Evolutionary conservation across 2,113 vertebrate genomes (phyloP), one percentile per base, ranked within the genome.

Genomic region (Leptobrachium ailaonicum): DNA sequence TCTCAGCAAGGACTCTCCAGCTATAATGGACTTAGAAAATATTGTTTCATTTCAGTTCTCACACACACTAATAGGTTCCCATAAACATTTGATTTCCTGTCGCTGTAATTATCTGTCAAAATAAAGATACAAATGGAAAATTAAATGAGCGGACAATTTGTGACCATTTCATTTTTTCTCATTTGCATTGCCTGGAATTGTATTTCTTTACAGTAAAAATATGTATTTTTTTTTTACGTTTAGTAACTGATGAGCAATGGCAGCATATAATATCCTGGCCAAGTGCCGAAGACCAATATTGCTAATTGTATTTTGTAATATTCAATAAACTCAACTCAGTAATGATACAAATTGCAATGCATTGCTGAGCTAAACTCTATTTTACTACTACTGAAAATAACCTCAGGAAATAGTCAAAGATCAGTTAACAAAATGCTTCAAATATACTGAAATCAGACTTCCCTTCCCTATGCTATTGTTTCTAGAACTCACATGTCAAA

Each of bases 11-110:
- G 58, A 71, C 58, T 40, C 20, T 71, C 71, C 44, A 50, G 47
- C 45, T 71, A n/a, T 62, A 71, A 79, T 79, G 47, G n/a, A 72
- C 8, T 72, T 8, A 41, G 50, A n/a, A 70, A 72, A 32, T 53
- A 54, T 45, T 7, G 13, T 72, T 54, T 72, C 20, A 41, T n/a
- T 50, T 6, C 20, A 72, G 32, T 72, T 72, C 41, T 7, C 50
- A 53, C 50, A 72, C 70, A 3, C 54, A 41, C 47, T 72, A 45
- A 72, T 72, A 7, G 8, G 9, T 54, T 41, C n/a, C 47, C 50
- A 72, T 72, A 72, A 72, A 54, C 70, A 72, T 72, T 72, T 56
- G 47, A 12, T 50, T 72, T 72, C 47, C 47, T 72, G 70, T 40
- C 70, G 47, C 50, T 71, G 44, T 32, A 50, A 54, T 56, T 72